phyloP scores from a whole-genome alignment of 2,888 invertebrate species.

The Diploptera punctata region DNA sequence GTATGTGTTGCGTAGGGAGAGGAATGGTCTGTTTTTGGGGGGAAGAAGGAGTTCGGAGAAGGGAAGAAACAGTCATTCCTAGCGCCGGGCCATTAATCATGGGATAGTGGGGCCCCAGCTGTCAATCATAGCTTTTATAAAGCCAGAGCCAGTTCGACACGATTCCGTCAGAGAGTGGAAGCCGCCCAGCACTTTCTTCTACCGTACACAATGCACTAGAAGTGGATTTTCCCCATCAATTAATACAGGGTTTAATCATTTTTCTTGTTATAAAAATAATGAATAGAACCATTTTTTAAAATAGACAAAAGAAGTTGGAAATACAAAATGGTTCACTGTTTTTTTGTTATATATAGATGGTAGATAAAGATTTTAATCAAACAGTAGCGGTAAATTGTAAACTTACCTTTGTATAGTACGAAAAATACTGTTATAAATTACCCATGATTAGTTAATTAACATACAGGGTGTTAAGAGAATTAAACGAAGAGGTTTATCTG shows the following conservation, averaged over 20 bases:
- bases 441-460: no score
- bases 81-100: constrained; percentile 52
- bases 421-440: no score
- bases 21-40: neutral
- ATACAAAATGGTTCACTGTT: neutral
- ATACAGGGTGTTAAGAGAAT: no score
- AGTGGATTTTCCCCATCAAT: neutral
- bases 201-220: neutral
- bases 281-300: neutral
- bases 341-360: no score
- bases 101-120: constrained; percentile 52
- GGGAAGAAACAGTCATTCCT: constrained; percentile 29
- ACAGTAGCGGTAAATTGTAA: no score
- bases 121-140: constrained; percentile 53
- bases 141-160: constrained; percentile 4
- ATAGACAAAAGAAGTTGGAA: neutral
- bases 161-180: constrained; percentile 17
- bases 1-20: neutral
- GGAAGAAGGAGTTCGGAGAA: constrained; percentile 15
- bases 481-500: no score
- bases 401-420: no score
- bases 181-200: neutral
- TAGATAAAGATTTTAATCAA: no score
- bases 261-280: neutral
- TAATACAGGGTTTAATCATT: neutral